These are phyloP conservation scores for Protomyctophum bolini DNA, from an alignment of 2,113 vertebrate species.

Conservation along the genomic window DNA sequence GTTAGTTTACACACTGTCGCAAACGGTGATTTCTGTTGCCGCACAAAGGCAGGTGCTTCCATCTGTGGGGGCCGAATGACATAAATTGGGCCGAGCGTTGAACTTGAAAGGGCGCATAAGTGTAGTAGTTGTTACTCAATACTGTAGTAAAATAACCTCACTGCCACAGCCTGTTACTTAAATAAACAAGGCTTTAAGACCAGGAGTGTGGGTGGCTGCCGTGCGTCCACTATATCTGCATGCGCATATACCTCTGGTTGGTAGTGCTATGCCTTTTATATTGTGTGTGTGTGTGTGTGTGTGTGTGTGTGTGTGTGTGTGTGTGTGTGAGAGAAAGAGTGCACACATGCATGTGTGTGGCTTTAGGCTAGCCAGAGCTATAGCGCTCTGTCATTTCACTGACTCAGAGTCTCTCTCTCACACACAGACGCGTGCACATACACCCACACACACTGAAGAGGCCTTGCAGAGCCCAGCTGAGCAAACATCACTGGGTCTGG, in stretches of 20 bases:
- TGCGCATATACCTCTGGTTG: slow-evolving; percentile 30
- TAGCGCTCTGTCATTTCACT: neutral
- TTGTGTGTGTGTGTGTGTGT: neutral
- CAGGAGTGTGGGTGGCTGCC: slow-evolving; percentile 42
- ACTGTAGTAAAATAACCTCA: slow-evolving; percentile 74
- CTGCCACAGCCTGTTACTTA: slow-evolving; percentile 79
- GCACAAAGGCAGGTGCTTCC: slow-evolving; percentile 52
- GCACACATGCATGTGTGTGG: slow-evolving; percentile 43
- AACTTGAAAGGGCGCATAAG: slow-evolving; percentile 70
- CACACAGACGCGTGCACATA: slow-evolving; percentile 2
- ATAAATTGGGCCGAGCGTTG: slow-evolving; percentile 49
- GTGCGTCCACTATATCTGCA: slow-evolving; percentile 41
- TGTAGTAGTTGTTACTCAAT: slow-evolving; percentile 75
- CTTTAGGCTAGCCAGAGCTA: neutral
- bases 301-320: slow-evolving; percentile 12
- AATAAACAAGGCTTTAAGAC: slow-evolving; percentile 72
- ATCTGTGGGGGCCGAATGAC: slow-evolving; percentile 43
- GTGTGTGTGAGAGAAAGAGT: slow-evolving; percentile 23
- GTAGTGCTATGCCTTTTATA: neutral
- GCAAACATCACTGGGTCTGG: slow-evolving; percentile 74
- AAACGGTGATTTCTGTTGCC: slow-evolving; percentile 30
- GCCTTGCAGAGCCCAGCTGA: slow-evolving; percentile 76
- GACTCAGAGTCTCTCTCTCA: neutral
- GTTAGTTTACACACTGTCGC: slow-evolving; percentile 49
- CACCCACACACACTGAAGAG: slow-evolving; percentile 49